These are phyloP conservation scores for Siniperca knerii DNA, from an alignment of 2,113 vertebrate genomes.

Conservation along the genomic window DNA sequence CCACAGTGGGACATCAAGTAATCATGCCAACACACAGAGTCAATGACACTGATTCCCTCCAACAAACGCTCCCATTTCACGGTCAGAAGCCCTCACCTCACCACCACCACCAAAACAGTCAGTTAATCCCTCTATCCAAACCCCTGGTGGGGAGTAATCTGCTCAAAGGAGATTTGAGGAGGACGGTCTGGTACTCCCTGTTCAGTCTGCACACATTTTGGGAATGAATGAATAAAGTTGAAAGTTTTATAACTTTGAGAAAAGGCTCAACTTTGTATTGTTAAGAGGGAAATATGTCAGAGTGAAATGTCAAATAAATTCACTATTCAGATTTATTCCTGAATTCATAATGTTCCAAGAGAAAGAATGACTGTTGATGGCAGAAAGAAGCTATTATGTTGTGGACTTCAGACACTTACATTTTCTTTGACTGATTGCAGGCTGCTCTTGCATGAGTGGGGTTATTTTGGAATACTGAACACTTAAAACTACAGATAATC, in stretches of 20 bases:
- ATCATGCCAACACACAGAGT: slow-evolving; percentile 45
- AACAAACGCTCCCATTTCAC: slow-evolving; percentile 61
- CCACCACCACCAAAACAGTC: slow-evolving; percentile 34
- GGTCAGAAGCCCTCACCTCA: slow-evolving; percentile 38
- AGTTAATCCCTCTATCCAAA: slow-evolving; percentile 52
- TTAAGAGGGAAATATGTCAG: background rate
- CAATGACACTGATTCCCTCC: slow-evolving; percentile 62
- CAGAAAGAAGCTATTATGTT: slow-evolving; percentile 28
- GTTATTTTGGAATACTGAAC: background rate
- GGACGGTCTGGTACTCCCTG: slow-evolving; percentile 28
- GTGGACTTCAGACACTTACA: background rate
- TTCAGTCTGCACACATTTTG: slow-evolving; percentile 28
- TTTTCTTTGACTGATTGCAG: slow-evolving; percentile 9
- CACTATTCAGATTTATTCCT: slow-evolving; percentile 29
- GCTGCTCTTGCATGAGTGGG: background rate
- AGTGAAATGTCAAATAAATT: slow-evolving; percentile 50
- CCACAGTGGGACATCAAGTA: slow-evolving; percentile 38
- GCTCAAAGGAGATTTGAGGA: slow-evolving; percentile 48
- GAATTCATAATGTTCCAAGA: slow-evolving; percentile 8
- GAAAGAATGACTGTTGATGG: slow-evolving; percentile 44
- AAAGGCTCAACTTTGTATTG: slow-evolving; percentile 25
- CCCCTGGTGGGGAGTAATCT: slow-evolving; percentile 68
- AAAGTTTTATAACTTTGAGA: slow-evolving; percentile 6
- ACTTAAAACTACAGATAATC: slow-evolving; percentile 19
- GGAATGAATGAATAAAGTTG: slow-evolving; percentile 6